Conservation (phyloP, 2,113 vertebrate species). For the Gavia stellata region DNA sequence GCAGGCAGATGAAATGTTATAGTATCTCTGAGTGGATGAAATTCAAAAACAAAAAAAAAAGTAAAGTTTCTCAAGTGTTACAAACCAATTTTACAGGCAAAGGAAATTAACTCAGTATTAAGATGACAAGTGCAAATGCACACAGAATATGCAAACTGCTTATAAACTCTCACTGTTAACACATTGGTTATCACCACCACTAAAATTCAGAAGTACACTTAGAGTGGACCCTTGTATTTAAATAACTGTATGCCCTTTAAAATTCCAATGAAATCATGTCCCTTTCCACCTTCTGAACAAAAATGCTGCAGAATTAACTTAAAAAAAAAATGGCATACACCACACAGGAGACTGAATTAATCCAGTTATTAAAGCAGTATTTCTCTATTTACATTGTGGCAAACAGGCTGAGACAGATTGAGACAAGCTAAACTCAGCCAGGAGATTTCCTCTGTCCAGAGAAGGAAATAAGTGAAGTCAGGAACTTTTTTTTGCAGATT, state of each 20-base stretch:
- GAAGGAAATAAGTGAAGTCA: neutral
- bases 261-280: neutral
- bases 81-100: neutral
- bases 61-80: neutral
- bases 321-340: neutral
- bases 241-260: neutral
- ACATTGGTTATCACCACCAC: neutral
- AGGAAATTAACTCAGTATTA: neutral
- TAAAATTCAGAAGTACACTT: neutral
- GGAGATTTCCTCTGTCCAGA: neutral
- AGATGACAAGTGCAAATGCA: neutral
- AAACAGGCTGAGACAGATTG: neutral
- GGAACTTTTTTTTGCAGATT: neutral
- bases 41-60: neutral
- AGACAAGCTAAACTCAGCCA: neutral
- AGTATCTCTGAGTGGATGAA: neutral
- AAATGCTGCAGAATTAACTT: neutral
- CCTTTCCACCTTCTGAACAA: neutral
- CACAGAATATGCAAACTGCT: neutral
- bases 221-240: neutral
- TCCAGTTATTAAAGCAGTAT: neutral
- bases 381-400: neutral
- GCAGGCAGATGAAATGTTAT: neutral
- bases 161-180: neutral
- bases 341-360: neutral